Base-by-base conservation (phyloP, 2,113 vertebrate species). In the Nestor notabilis region DNA sequence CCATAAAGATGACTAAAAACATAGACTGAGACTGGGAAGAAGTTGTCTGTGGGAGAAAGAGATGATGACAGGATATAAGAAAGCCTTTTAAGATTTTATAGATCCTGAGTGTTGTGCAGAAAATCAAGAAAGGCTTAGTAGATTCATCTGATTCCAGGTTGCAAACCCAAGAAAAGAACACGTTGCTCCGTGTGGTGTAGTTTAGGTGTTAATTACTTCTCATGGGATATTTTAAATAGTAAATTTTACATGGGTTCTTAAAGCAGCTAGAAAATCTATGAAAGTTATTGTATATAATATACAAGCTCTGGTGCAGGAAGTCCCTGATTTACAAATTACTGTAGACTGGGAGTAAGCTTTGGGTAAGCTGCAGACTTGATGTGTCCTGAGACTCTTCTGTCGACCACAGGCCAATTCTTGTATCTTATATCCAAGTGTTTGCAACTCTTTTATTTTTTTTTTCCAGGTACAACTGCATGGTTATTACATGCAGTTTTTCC, bases 171-270 rank as follows among this genome's bases (percentile, higher is more conserved):
- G 10, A 61, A 37, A 77, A 87, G 43, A 49, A 49, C 17, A 41
- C 1, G 0, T 4, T 82, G 19, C 4, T 88, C 13, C 0, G 0
- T 35, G 10, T 52, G 17, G 1, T 47, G 17, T 33, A 61, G 35
- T 37, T 56, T 6, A 82, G 41, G 13, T 66, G 50, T 14, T 43
- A 78, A 58, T 58, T 82, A 37, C 7, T 55, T 85, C n/a, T 39
- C 4, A 27, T 33, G 16, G 17, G 39, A 12, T 53, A 71, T 39
- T 61, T 55, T 5, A 33, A 27, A 37, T 56, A 10, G 1, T 55
- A 41, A 21, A 31, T 70, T 92, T 92, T 56, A 33, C 20, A 35
- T 19, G 10, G 7, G 20, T 39, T 79, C 37, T 37, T 79, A 21
- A 82, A 82, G 21, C 13, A 82, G 23, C 23, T 70, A 55, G n/a